Percentiles rank a stretch among this genome's conserved stretches.
phyloP scores from a whole-genome alignment of 2,113 vertebrate species.

The Bostrychus sinensis region DNA sequence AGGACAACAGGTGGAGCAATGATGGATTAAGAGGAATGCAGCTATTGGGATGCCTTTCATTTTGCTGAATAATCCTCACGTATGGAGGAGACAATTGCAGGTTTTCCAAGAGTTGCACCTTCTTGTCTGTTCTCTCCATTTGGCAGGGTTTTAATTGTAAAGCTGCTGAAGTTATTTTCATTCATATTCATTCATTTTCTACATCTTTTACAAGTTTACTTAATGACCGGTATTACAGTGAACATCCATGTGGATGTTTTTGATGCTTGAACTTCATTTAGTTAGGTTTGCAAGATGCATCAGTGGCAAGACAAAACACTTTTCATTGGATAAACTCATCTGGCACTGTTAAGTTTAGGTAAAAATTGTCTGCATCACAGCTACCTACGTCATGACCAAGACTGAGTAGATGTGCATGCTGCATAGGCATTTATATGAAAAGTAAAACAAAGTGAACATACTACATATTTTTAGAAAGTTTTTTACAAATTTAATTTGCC shows the following conservation, averaged over 20 bases:
- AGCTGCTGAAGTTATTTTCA: slow-evolving; percentile 71
- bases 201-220: slow-evolving; percentile 27
- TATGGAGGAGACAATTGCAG: slow-evolving; percentile 36
- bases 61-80: slow-evolving; percentile 20
- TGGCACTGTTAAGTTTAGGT: slow-evolving; percentile 15
- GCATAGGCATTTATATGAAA: background rate
- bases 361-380: background rate
- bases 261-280: slow-evolving; percentile 52
- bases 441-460: background rate
- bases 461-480: background rate
- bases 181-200: slow-evolving; percentile 46
- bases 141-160: slow-evolving; percentile 67
- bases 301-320: background rate
- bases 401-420: background rate
- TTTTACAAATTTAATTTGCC: background rate
- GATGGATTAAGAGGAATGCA: slow-evolving; percentile 54
- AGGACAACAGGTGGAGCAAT: slow-evolving; percentile 40
- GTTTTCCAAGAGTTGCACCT: slow-evolving; percentile 64
- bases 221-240: slow-evolving; percentile 39
- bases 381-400: slow-evolving; percentile 1
- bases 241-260: slow-evolving; percentile 32
- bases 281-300: slow-evolving; percentile 22
- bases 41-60: slow-evolving; percentile 55
- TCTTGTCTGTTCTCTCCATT: slow-evolving; percentile 44
- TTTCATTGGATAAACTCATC: slow-evolving; percentile 40